phyloP scores from a whole-genome alignment of 2,113 vertebrate species.

The Poeciliopsis occidentalis region DNA sequence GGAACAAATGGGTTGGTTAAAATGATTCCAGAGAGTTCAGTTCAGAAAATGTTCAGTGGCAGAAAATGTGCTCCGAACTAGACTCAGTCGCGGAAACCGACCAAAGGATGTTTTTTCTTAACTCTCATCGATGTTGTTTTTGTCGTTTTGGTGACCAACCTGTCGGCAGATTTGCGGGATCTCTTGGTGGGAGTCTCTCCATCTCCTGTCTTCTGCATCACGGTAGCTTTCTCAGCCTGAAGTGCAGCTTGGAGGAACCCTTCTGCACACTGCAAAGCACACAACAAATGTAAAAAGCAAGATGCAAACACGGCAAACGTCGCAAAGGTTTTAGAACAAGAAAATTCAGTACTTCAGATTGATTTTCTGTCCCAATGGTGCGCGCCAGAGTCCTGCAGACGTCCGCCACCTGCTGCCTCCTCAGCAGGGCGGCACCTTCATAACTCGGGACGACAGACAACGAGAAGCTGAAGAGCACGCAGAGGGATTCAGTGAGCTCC shows the following conservation, averaged over 20 bases:
- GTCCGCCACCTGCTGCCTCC: slow-evolving; percentile 78
- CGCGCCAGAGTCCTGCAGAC: slow-evolving; percentile 83
- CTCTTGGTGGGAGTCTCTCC: slow-evolving; percentile 60
- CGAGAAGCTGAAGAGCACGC: slow-evolving; percentile 86
- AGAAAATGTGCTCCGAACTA: too few relatives aligned
- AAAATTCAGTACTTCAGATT: slow-evolving; percentile 77
- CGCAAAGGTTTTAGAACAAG: background rate
- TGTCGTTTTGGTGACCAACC: slow-evolving; percentile 11
- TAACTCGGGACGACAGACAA: slow-evolving; percentile 84
- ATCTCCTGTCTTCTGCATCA: slow-evolving; percentile 43
- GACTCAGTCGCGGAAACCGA: background rate
- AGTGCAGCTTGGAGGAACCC: slow-evolving; percentile 85
- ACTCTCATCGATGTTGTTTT: slow-evolving; percentile 47
- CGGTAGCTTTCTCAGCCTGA: slow-evolving; percentile 73
- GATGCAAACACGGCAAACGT: background rate
- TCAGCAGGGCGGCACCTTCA: slow-evolving; percentile 82
- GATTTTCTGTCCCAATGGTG: slow-evolving; percentile 82
- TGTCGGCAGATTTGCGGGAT: slow-evolving; percentile 38
- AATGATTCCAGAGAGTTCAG: too few relatives aligned
- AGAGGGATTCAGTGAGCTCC: slow-evolving; percentile 84
- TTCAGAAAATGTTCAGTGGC: too few relatives aligned
- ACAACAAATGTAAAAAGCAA: background rate
- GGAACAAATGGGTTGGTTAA: too few relatives aligned
- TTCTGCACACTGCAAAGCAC: slow-evolving; percentile 83
- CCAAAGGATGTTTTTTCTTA: background rate